Base-by-base conservation (phyloP, 2,888 invertebrate genomes). In the Brachypalpus laphriformis region DNA sequence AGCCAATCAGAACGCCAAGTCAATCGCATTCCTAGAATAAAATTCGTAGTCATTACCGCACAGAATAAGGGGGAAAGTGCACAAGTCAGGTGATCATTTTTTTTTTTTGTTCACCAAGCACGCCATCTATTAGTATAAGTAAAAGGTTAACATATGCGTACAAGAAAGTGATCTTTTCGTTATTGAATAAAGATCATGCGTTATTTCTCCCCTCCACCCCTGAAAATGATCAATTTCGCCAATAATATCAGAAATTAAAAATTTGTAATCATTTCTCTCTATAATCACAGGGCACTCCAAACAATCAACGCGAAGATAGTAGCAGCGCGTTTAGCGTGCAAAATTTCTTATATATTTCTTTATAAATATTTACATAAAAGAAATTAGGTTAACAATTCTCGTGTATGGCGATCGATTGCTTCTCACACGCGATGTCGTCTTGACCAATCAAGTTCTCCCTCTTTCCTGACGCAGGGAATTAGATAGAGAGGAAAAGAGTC, bases 331-430 rank as follows among this genome's bases (percentile, higher is more conserved):
- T 42, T 28, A 2, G 18, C 42, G 11, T 63, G 45, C 63, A 45
- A 61, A 45, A 40, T 14, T 14, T 14, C 40, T 14, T 14, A 6
- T 40, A 40, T 40, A 40, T 40, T 54, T 31, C 3, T 54, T 18
- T 45, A 63, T 63, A 28, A 45, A 31, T 31, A 47, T 45, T 63
- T 63, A 31, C 45, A 45, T 37, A 47, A 1, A 54, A 66, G 18
- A 34, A 40, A 22, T 49, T 71, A 72, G 71, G 71, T 72, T 59
- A 72, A 47, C 40, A 40, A 49, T 54, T 37, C 47, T 59, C 37
- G 47, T 25, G 20, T 65, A 8, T 66, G 45, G 37, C 56, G 22
- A 22, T 76, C 40, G 49, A 57, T 72, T 63, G 2, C 5, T 40
- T 28, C 8, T 42, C 40, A 31, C 51, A 80, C 34, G 18, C 42